A percentile compares a stretch with the other conserved stretches of the same genome.
These are phyloP conservation scores for Drosophila pseudotalamancana DNA, from an alignment of 2,888 invertebrate genomes.

Conservation along the genomic window DNA sequence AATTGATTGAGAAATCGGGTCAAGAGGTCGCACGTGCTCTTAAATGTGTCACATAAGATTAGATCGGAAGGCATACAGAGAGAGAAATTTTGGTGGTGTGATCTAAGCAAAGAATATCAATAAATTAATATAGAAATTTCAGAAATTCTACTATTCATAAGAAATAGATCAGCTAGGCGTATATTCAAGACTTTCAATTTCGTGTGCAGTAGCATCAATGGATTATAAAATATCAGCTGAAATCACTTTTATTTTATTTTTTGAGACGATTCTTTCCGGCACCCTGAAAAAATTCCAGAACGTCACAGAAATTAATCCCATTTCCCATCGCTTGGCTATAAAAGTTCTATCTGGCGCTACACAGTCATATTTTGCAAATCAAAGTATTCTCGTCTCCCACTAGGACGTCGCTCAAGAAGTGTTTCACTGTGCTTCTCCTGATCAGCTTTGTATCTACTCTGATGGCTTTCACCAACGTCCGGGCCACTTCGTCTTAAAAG, in stretches of 20 bases:
- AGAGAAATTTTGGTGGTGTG: too few relatives aligned
- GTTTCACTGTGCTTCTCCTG: slow-evolving; percentile 33
- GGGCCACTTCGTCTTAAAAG: background rate
- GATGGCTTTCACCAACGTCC: background rate
- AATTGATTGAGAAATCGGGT: slow-evolving; percentile 28
- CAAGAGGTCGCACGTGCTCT: slow-evolving; percentile 28
- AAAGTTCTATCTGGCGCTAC: background rate
- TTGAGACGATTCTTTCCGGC: slow-evolving; percentile 10
- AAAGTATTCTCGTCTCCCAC: slow-evolving; percentile 3
- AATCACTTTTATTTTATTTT: background rate
- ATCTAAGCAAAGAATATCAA: too few relatives aligned
- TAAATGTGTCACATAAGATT: background rate
- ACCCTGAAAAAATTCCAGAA: slow-evolving; percentile 6
- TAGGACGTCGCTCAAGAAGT: slow-evolving; percentile 46
- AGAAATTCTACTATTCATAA: too few relatives aligned
- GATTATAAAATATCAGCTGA: background rate
- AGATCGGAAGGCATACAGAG: too few relatives aligned
- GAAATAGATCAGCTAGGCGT: too few relatives aligned
- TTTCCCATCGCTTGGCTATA: slow-evolving; percentile 12
- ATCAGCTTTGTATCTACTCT: slow-evolving; percentile 31
- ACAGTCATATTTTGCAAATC: slow-evolving; percentile 22
- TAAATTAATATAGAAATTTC: too few relatives aligned
- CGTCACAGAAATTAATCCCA: slow-evolving; percentile 12
- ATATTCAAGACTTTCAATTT: too few relatives aligned
- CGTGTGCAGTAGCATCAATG: too few relatives aligned